Percentiles rank a stretch among this genome's conserved stretches.
Evolutionary conservation across 2,888 invertebrate species (phyloP).

Genomic region (Stenolophus ochropezus): DNA sequence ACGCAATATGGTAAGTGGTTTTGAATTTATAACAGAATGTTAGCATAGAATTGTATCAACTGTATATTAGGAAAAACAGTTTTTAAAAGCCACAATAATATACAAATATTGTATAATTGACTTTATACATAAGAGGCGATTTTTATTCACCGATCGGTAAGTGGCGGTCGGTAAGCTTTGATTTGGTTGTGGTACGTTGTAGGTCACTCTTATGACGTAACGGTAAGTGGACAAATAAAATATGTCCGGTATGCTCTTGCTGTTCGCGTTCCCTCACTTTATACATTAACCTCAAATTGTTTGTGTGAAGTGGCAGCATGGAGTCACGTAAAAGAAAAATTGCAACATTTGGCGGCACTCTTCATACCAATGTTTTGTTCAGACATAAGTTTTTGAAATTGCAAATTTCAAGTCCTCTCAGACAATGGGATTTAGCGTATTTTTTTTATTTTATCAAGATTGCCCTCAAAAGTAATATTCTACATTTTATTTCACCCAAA

Average conservation of each 20-base stretch:
- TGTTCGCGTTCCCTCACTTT: no score
- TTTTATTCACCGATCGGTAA: neutral
- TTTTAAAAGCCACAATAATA: no score
- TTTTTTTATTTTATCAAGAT: no score
- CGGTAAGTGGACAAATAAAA: slow-evolving; percentile 9
- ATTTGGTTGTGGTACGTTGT: neutral
- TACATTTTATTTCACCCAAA: no score
- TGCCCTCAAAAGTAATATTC: no score
- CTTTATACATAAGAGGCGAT: neutral
- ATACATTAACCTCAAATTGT: slow-evolving; percentile 3
- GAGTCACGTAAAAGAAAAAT: slow-evolving; percentile 8
- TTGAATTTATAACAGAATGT: no score
- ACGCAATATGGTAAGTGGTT: no score
- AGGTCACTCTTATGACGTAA: neutral
- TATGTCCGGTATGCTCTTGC: neutral
- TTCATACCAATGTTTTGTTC: neutral
- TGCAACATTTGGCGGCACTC: neutral
- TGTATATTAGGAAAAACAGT: no score
- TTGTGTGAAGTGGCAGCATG: neutral
- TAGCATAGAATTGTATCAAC: no score
- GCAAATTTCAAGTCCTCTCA: neutral
- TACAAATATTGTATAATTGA: no score
- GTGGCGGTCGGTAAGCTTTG: neutral
- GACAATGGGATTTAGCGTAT: no score
- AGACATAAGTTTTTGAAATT: neutral